A percentile compares a stretch with the other conserved stretches of the same genome.
phyloP scores from a whole-genome alignment of 2,113 vertebrate genomes.

The Phrynosoma platyrhinos region DNA sequence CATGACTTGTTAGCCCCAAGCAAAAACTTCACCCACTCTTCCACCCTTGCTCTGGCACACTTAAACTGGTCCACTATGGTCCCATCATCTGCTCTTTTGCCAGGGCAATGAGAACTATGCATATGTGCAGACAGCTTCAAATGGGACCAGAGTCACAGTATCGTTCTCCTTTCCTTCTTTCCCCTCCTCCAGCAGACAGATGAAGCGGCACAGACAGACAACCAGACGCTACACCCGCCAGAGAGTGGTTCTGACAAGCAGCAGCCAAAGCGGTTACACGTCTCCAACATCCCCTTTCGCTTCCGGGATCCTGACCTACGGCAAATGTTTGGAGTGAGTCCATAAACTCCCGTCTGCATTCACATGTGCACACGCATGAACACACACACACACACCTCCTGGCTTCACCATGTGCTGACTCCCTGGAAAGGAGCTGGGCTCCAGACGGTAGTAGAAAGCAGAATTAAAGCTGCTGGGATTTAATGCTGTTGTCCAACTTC shows the following conservation, averaged over 20 bases:
- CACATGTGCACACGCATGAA: too few relatives aligned
- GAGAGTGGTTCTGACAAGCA: conserved; percentile 90
- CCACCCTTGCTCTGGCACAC: neutral
- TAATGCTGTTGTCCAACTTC: neutral
- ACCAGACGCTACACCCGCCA: conserved; percentile 86
- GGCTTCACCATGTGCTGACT: neutral
- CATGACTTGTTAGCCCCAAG: neutral
- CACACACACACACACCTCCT: too few relatives aligned
- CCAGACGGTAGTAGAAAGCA: neutral
- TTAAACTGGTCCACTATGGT: neutral
- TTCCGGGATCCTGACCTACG: conserved; percentile 97
- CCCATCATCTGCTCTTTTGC: neutral
- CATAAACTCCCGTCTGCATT: too few relatives aligned
- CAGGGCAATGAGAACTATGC: neutral
- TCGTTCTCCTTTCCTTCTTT: neutral
- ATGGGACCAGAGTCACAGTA: neutral
- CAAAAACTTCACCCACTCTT: too few relatives aligned
- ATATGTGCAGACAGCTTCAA: neutral
- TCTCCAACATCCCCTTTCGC: conserved; percentile 99
- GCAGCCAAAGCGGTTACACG: conserved; percentile 95
- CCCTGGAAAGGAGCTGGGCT: neutral
- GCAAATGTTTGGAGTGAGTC: conserved; percentile 97
- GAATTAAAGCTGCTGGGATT: neutral
- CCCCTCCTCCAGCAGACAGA: conserved; percentile 85
- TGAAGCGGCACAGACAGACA: conserved; percentile 93